These are phyloP conservation scores for Ormyrus nitidulus DNA, from an alignment of 2,888 invertebrate species.

Conservation along the genomic window DNA sequence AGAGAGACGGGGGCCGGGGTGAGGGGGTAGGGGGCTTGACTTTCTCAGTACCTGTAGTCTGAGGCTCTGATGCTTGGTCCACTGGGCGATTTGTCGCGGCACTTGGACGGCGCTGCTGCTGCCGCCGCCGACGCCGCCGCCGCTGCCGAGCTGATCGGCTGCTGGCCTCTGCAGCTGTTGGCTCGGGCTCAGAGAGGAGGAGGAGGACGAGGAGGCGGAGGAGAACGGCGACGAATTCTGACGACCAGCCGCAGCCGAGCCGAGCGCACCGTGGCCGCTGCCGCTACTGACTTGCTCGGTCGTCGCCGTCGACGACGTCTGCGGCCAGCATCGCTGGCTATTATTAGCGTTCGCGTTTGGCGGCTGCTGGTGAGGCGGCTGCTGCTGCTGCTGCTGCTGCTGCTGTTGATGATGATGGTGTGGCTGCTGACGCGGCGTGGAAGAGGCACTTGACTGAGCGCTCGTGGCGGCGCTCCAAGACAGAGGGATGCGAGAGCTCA, in stretches of 20 bases:
- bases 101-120: conserved; percentile 63
- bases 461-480: conserved; percentile 46
- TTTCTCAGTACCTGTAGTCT: conserved; percentile 68
- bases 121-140: conserved; percentile 29
- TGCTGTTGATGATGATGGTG: conserved; percentile 51
- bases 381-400: conserved; percentile 39
- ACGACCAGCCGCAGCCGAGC: conserved; percentile 35
- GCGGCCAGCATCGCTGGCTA: conserved; percentile 67
- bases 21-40: background rate
- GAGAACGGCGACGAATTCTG: conserved; percentile 55
- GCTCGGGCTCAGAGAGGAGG: conserved; percentile 42
- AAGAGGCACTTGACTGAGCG: background rate
- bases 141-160: conserved; percentile 17
- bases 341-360: conserved; percentile 71
- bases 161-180: background rate
- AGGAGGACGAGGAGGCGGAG: conserved; percentile 60
- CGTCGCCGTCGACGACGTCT: conserved; percentile 55
- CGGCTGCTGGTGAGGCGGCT: conserved; percentile 58
- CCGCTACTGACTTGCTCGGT: conserved; percentile 30
- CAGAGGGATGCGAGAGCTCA: conserved; percentile 52
- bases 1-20: background rate
- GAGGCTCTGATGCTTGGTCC: conserved; percentile 73
- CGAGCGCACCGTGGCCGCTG: conserved; percentile 18
- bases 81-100: conserved; percentile 70
- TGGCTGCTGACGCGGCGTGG: conserved; percentile 39